These are phyloP conservation scores for Hippocampus comes DNA, from an alignment of 2,113 vertebrate genomes.

Conservation along the genomic window DNA sequence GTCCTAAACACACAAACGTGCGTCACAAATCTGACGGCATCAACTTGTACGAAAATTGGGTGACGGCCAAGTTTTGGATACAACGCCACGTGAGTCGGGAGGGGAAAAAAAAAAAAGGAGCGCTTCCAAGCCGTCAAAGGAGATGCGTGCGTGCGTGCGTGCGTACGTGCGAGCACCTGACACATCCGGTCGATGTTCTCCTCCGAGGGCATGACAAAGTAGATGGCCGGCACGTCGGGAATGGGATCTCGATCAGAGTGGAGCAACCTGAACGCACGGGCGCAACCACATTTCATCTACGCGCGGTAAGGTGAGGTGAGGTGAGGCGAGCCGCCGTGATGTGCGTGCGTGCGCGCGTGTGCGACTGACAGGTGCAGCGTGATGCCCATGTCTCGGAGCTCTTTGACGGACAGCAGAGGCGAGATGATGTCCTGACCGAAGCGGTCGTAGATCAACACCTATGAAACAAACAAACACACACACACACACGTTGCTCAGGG, in stretches of 20 bases:
- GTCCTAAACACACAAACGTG: slow-evolving; percentile 74
- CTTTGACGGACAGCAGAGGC: slow-evolving; percentile 92
- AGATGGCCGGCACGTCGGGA: slow-evolving; percentile 95
- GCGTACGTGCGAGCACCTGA: slow-evolving; percentile 75
- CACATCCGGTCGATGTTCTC: slow-evolving; percentile 97
- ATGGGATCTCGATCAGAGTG: slow-evolving; percentile 96
- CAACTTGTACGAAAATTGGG: background rate
- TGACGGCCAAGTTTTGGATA: too few species aligned
- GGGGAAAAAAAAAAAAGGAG: too few species aligned
- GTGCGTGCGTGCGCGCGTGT: background rate
- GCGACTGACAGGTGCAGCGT: slow-evolving; percentile 86
- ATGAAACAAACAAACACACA: background rate
- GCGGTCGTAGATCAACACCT: slow-evolving; percentile 96
- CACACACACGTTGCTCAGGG: too few species aligned
- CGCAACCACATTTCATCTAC: background rate
- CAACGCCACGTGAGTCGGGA: too few species aligned
- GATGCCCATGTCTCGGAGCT: slow-evolving; percentile 96
- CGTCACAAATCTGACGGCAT: background rate
- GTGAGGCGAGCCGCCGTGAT: too few species aligned
- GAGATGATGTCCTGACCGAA: slow-evolving; percentile 99
- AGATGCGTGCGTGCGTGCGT: background rate
- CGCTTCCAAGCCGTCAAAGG: too few species aligned
- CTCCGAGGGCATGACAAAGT: slow-evolving; percentile 97
- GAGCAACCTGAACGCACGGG: slow-evolving; percentile 74
- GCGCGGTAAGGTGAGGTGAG: background rate